Percentiles rank a stretch among this genome's conserved stretches.
Conservation (phyloP, 30 jellyfish, hydroid and myxozoan species). For the Kudoa iwatai region DNA sequence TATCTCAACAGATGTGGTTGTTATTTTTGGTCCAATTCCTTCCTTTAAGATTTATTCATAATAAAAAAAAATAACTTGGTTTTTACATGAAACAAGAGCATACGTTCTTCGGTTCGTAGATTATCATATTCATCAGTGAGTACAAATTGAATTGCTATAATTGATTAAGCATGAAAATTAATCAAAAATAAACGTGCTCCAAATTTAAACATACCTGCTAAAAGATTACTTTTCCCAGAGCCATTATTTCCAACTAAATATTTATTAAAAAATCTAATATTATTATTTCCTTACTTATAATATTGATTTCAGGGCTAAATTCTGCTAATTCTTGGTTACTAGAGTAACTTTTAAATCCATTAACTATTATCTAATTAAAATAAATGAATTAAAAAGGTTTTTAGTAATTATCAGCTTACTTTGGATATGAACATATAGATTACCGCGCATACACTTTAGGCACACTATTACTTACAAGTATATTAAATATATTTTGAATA, state of each 20-base stretch:
- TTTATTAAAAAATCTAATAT: too few relatives aligned
- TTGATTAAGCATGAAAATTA: background rate
- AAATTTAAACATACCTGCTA: slow-evolving; percentile 22
- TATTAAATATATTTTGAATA: too few relatives aligned
- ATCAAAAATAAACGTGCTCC: background rate
- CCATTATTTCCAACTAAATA: slow-evolving; percentile 91
- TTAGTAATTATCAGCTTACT: too few relatives aligned
- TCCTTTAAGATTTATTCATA: slow-evolving; percentile 8
- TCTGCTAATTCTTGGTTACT: too few relatives aligned
- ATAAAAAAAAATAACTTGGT: background rate
- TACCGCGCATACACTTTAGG: too few relatives aligned
- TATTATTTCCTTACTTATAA: too few relatives aligned
- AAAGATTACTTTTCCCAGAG: slow-evolving; percentile 76
- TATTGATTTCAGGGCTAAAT: too few relatives aligned
- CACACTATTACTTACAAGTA: too few relatives aligned
- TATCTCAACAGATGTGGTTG: slow-evolving; percentile 68
- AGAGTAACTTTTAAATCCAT: too few relatives aligned
- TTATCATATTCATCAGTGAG: slow-evolving; percentile 75
- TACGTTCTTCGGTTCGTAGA: slow-evolving; percentile 72
- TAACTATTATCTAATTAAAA: too few relatives aligned
- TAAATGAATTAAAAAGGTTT: too few relatives aligned
- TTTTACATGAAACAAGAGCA: slow-evolving; percentile 60
- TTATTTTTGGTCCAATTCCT: slow-evolving; percentile 89
- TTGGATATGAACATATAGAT: too few relatives aligned
- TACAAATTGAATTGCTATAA: slow-evolving; percentile 67